These are phyloP conservation scores for Chrysotoxum bicinctum DNA, from an alignment of 2,888 invertebrate genomes.

Conservation along the genomic window DNA sequence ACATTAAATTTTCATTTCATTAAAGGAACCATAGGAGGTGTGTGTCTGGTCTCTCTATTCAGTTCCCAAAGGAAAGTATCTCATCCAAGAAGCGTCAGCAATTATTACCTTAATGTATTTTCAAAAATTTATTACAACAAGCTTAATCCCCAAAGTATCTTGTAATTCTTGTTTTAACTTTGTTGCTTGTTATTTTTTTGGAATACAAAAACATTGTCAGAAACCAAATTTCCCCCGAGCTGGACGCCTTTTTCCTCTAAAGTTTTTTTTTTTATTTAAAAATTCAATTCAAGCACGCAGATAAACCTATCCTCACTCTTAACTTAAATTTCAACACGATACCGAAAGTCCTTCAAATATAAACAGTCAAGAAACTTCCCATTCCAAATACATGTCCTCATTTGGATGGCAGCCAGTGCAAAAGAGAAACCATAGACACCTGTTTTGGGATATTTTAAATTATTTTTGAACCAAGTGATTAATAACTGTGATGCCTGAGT, in stretches of 20 bases:
- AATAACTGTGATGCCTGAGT: constrained; percentile 36
- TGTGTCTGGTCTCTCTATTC: neutral
- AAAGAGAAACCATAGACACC: constrained; percentile 35
- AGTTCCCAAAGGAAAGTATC: neutral
- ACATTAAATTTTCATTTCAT: neutral
- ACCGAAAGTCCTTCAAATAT: constrained; percentile 32
- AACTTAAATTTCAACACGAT: constrained; percentile 43
- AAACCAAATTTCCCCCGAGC: constrained; percentile 21
- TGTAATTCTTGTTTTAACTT: constrained; percentile 37
- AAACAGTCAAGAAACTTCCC: neutral
- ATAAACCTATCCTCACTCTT: neutral
- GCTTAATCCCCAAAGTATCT: constrained; percentile 37
- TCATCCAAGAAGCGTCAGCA: constrained; percentile 28
- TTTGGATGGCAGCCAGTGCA: neutral
- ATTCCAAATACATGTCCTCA: neutral
- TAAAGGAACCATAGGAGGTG: neutral
- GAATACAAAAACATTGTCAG: constrained; percentile 22
- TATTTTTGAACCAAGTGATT: constrained; percentile 51
- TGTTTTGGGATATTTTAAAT: constrained; percentile 11
- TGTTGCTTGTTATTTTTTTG: constrained; percentile 14
- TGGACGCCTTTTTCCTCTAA: neutral
- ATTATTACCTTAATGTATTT: constrained; percentile 40
- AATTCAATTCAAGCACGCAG: constrained; percentile 47
- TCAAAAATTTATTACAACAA: constrained; percentile 38
- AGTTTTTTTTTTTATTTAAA: constrained; percentile 62